phyloP scores from a whole-genome alignment of 2,797 vertebrate genomes.

The Peromyscus melanophrys region DNA sequence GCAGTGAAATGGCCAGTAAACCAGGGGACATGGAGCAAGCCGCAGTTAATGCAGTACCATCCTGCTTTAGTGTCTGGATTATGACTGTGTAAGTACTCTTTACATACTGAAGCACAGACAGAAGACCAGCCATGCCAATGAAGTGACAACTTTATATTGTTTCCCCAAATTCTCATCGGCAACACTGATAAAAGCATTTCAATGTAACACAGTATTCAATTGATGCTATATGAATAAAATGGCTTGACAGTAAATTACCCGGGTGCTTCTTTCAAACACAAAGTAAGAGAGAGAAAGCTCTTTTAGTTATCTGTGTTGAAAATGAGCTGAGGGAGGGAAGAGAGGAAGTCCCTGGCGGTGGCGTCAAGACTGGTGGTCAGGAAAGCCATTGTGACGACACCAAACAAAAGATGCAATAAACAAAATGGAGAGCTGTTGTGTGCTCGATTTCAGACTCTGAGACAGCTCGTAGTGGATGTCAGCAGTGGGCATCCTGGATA shows the following conservation, averaged over 20 bases:
- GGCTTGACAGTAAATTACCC: neutral
- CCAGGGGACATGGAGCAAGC: neutral
- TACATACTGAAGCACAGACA: neutral
- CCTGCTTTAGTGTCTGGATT: neutral
- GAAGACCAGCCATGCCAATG: neutral
- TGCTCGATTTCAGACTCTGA: neutral
- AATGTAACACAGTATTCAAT: neutral
- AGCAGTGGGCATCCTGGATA: neutral
- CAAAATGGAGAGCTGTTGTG: neutral
- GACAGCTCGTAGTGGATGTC: no score
- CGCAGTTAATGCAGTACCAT: neutral
- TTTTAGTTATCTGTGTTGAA: neutral
- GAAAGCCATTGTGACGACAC: neutral
- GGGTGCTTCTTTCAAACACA: neutral
- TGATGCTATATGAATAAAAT: neutral
- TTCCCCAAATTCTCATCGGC: conserved; percentile 10
- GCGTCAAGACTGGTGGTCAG: neutral
- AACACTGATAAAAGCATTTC: neutral
- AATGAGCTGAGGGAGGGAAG: neutral
- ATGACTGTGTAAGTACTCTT: neutral
- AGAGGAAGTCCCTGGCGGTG: neutral
- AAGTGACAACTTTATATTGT: neutral
- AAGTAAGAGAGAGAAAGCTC: neutral
- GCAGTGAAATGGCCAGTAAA: neutral
- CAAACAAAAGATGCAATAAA: neutral